Base-by-base conservation (phyloP, 64 coral and sea anemone genomes). In the Stylophora pistillata region DNA sequence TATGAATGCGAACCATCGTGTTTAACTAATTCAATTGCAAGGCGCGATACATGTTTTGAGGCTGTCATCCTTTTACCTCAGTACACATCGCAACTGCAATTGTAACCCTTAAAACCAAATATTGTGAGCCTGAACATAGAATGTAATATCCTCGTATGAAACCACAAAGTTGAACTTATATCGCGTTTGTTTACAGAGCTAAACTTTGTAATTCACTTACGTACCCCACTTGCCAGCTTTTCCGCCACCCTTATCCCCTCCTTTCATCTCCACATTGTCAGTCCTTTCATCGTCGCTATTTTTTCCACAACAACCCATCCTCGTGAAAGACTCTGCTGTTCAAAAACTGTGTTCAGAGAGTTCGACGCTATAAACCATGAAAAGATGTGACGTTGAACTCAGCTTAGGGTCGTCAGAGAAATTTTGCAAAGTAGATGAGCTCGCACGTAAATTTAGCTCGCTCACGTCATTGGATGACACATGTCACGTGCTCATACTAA, bases 231-330 rank as follows among this genome's bases (percentile, higher is more conserved):
- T 84, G 12, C 80, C 80, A 41, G 64, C 64, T 68, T 68, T 68
- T 68, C 80, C 80, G 53, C 61, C 60, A 26, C 69, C 69, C 47
- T 52, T 69, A 13, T 33, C 80, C 17, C 62, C 80, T 16, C 32
- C 80, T 53, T 33, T 27, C 80, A 84, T 84, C 60, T 84, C 80
- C 59, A 84, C 37, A 28, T 84, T 84, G 15, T 84, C 80, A 11
- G 9, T 84, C 41, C 37, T 68, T 68, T 63, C 80, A 84, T 68
- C 80, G 80, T 84, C 80, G 34, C 63, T 84, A 37, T 54, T 54
- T 84, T 84, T 84, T 11, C 80, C 60, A n/a, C 80, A 84, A 84
- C 80, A 84, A 23, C 80, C 80, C 80, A 84, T 84, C 6, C 53
- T 37, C 69, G 33, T 9, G 26, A n/a, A 0, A 84, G 64, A 47